A percentile compares a stretch with the other conserved stretches of the same genome.
Evolutionary conservation across 2,113 vertebrate genomes (phyloP).

Genomic region (Rhynchopsitta pachyrhyncha): DNA sequence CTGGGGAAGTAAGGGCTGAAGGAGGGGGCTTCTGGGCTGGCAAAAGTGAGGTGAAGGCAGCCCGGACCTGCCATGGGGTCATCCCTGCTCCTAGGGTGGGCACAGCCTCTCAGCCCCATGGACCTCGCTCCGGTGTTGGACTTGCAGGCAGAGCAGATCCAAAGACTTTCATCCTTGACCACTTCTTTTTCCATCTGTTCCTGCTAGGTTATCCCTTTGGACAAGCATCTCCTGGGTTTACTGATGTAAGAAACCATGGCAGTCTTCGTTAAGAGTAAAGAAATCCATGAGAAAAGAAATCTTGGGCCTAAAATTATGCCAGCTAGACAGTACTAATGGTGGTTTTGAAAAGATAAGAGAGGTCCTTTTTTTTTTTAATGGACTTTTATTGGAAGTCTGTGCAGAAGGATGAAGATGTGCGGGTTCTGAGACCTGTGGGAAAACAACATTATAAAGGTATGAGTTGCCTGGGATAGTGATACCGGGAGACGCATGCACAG

Average conservation of each 20-base stretch:
- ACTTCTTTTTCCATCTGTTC: not conserved
- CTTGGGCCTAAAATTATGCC: not conserved
- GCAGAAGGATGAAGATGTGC: not conserved
- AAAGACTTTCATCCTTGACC: no score
- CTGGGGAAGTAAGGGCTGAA: not conserved
- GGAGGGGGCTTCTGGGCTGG: not conserved
- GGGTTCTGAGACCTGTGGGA: not conserved
- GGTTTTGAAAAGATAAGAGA: not conserved
- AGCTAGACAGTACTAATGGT: not conserved
- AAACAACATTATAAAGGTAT: fast-evolving
- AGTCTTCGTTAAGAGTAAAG: not conserved
- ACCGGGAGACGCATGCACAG: not conserved
- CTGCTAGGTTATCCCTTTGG: not conserved
- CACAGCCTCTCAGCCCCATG: not conserved
- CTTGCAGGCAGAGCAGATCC: fast-evolving
- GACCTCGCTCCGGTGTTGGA: fast-evolving
- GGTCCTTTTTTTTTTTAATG: not conserved
- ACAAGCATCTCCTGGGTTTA: not conserved
- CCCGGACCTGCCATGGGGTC: no score
- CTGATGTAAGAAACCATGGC: not conserved
- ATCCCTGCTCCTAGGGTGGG: fast-evolving
- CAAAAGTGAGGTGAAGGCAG: not conserved
- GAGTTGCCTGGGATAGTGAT: not conserved
- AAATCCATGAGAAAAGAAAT: not conserved
- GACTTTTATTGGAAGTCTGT: not conserved